These are phyloP conservation scores for Rhagologus leucostigma DNA, from an alignment of 2,113 vertebrate genomes.

Conservation along the genomic window DNA sequence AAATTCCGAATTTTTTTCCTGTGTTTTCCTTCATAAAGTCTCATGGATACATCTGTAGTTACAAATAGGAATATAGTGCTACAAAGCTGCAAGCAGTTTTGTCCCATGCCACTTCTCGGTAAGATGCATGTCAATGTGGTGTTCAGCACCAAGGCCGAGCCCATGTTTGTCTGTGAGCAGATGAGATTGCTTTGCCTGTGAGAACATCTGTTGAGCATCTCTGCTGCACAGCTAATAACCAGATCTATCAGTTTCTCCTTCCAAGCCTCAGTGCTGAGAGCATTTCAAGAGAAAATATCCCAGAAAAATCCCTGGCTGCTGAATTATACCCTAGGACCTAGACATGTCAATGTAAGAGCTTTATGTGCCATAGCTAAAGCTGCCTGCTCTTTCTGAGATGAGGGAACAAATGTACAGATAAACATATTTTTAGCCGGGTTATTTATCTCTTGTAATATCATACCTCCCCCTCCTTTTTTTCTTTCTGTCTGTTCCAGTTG, in stretches of 20 bases:
- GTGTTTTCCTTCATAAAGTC: not conserved
- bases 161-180: not conserved
- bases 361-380: not conserved
- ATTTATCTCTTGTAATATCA: not conserved
- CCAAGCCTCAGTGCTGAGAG: not conserved
- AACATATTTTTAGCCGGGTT: not conserved
- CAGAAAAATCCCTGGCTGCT: constrained; percentile 9
- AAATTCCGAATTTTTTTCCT: not conserved
- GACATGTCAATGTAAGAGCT: not conserved
- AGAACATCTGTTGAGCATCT: constrained; percentile 8
- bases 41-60: not conserved
- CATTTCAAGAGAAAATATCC: not conserved
- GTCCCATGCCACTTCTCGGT: fast-evolving
- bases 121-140: not conserved
- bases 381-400: not conserved
- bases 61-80: not conserved
- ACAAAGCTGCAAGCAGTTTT: not conserved
- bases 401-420: not conserved
- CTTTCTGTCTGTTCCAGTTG: not conserved
- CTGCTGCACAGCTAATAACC: not conserved
- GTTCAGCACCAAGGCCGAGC: not conserved
- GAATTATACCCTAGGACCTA: not conserved
- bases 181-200: not conserved
- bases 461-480: not conserved
- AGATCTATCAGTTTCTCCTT: not conserved